Base-by-base conservation (phyloP, 2,797 vertebrate genomes). In the Chloroceryle amazona region DNA sequence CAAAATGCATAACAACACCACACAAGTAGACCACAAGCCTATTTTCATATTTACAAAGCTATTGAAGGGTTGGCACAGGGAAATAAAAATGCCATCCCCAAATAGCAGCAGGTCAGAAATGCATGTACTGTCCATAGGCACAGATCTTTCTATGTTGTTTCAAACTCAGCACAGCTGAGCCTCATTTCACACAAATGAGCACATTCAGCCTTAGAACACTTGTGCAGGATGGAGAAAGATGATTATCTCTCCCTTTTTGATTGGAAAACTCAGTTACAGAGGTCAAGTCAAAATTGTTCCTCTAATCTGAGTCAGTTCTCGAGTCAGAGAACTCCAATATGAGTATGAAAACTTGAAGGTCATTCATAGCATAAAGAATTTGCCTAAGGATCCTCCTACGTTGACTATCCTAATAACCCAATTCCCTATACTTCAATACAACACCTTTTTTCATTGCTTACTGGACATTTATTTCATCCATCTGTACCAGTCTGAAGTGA, bases 21-120 rank as follows among this genome's bases (percentile, higher is more conserved):
- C 91, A 94, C 80, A 96, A 90, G 80, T 26, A 80, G 86, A 89
- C 74, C 71, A 78, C 78, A 90, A 67, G 29, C 6, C n/a, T 89
- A 49, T 68, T 72, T 35, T 89, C 41, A 16, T 65, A 65, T 92
- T 94, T 89, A 35, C 31, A 74, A 72, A 89, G 63, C 14, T 80
- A 63, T 3, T 65, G 49, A 85, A 89, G 46, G 13, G 25, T 26
- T 85, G 73, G 37, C 26, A 74, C 5, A 58, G 46, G 11, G 46
- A 92, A 76, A 13, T 18, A 76, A 82, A n/a, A 72, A 41, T 14
- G 26, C 2, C 1, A 4, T 29, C 21, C 15, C 57, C 74, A 33
- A 65, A 13, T 23, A 86, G 52, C 23, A 83, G 80, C 60, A 60
- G 23, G 67, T 92, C n/a, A 68, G n/a, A 85, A 85, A 72, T 39